These are phyloP conservation scores for Phrixothrix hirtus DNA, from an alignment of 2,888 invertebrate species.

Conservation along the genomic window DNA sequence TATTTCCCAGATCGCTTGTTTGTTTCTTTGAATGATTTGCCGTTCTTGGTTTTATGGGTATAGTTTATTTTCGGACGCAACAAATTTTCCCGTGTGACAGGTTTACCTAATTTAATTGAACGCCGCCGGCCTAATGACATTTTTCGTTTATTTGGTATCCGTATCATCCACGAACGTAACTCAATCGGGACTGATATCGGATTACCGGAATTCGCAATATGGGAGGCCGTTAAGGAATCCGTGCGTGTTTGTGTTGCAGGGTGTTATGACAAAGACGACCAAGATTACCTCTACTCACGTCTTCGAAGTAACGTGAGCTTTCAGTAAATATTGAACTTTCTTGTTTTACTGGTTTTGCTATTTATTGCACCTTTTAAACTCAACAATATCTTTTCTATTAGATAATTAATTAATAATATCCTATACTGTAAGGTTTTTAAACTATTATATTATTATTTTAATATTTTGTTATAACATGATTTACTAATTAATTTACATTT, in stretches of 20 bases:
- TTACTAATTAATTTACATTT: no score
- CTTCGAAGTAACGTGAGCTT: constrained; percentile 46
- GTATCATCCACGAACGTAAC: constrained; percentile 49
- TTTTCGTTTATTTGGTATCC: constrained; percentile 53
- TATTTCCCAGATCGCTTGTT: constrained; percentile 35
- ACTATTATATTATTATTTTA: no score
- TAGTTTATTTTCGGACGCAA: constrained; percentile 38
- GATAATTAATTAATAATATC: no score
- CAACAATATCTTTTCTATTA: no score
- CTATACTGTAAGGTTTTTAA: no score
- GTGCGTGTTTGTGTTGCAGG: constrained; percentile 45
- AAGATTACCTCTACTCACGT: constrained; percentile 37
- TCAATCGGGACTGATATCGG: constrained; percentile 52
- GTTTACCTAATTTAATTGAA: constrained; percentile 52
- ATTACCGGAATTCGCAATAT: constrained; percentile 55
- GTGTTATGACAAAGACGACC: constrained; percentile 27
- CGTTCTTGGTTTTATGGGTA: constrained; percentile 33
- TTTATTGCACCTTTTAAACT: no score
- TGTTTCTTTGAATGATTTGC: constrained; percentile 36
- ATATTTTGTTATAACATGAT: no score
- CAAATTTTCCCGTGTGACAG: constrained; percentile 48
- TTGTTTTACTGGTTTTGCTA: constrained; percentile 22
- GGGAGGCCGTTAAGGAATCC: constrained; percentile 50
- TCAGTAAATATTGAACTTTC: constrained; percentile 50
- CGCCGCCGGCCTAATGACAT: constrained; percentile 51